A percentile compares a stretch with the other conserved stretches of the same genome.
These are phyloP conservation scores for Callipepla californica DNA, from an alignment of 2,113 vertebrate species.

Conservation along the genomic window DNA sequence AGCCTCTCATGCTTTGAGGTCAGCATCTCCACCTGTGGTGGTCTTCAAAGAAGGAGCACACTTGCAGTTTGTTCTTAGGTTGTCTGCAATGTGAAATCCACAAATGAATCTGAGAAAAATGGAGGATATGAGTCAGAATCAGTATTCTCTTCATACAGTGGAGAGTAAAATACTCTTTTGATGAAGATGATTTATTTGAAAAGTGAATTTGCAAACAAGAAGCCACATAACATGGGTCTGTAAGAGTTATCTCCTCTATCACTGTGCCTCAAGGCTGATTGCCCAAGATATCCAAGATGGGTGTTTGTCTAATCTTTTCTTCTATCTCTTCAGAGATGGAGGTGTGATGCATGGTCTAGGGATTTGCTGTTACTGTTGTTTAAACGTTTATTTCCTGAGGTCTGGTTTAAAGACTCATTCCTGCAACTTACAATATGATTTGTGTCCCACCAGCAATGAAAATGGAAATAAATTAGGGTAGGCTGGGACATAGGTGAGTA, in stretches of 20 bases:
- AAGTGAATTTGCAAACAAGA: not conserved
- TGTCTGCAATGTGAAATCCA: not conserved
- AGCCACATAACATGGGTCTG: not conserved
- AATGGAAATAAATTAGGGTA: not conserved
- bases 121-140: not conserved
- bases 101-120: not conserved
- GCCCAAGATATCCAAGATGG: not conserved
- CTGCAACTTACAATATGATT: not conserved
- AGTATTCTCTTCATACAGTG: not conserved
- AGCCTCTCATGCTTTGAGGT: accelerated
- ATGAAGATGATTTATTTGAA: not conserved
- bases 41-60: not conserved
- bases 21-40: not conserved
- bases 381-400: not conserved
- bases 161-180: not conserved
- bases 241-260: not conserved
- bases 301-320: not conserved
- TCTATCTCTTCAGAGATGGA: not conserved
- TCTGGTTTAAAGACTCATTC: not conserved
- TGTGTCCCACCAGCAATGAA: not conserved
- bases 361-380: not conserved
- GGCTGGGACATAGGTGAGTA: not conserved
- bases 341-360: not conserved
- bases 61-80: not conserved
- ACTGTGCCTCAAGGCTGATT: not conserved